Percentiles rank a stretch among this genome's conserved stretches.
Evolutionary conservation across 2,113 vertebrate species (phyloP).

Genomic region (Sphyrna mokarran): DNA sequence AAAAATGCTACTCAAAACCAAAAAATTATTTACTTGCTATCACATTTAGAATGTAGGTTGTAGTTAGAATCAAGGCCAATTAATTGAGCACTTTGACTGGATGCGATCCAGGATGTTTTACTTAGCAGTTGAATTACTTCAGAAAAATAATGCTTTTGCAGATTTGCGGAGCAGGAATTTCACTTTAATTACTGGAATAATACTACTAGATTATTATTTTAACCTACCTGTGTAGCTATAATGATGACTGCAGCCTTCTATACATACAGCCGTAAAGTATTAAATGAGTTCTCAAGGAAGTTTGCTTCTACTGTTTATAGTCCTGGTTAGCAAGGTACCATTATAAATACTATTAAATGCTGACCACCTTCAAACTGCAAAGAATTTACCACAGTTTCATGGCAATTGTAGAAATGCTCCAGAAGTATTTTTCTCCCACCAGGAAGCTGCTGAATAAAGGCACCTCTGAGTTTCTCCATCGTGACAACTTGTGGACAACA

Average conservation of each 20-base stretch:
- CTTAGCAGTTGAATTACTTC: neutral
- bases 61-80: neutral
- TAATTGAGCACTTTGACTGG: neutral
- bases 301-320: neutral
- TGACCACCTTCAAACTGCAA: neutral
- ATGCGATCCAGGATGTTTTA: neutral
- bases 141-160: neutral
- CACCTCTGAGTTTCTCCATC: neutral
- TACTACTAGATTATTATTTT: neutral
- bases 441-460: neutral
- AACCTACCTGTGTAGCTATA: neutral
- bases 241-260: neutral
- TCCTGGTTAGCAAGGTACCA: neutral
- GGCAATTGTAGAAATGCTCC: conserved; percentile 18
- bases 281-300: neutral
- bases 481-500: neutral
- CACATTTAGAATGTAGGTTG: neutral
- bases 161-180: neutral
- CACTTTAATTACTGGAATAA: neutral
- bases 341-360: conserved; percentile 5
- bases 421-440: neutral
- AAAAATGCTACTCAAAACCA: neutral
- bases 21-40: neutral
- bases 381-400: neutral
- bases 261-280: neutral